A percentile compares a stretch with the other conserved stretches of the same genome.
Evolutionary conservation across 2,113 vertebrate genomes (phyloP).

Genomic region (Bujurquina vittata): DNA sequence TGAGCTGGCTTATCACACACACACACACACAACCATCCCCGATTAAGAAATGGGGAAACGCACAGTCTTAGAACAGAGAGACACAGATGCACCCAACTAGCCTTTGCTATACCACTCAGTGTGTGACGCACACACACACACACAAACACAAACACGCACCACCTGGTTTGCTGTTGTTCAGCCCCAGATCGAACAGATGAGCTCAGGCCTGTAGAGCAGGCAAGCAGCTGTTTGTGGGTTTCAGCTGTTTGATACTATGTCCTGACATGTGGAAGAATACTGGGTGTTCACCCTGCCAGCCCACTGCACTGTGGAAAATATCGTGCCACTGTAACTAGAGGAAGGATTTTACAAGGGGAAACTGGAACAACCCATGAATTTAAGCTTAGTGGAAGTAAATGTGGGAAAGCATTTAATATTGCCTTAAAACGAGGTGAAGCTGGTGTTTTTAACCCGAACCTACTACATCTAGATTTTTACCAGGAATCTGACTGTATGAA

Average conservation of each 20-base stretch:
- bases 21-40: background rate
- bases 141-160: background rate
- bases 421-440: background rate
- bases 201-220: constrained; percentile 65
- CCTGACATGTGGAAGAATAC: constrained; percentile 49
- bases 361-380: constrained; percentile 14
- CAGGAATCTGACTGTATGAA: background rate
- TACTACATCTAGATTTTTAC: background rate
- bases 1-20: constrained; percentile 49
- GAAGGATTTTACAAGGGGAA: constrained; percentile 15
- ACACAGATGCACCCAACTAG: constrained; percentile 14
- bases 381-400: constrained; percentile 17
- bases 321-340: background rate
- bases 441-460: background rate
- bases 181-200: constrained; percentile 60
- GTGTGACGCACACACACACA: constrained; percentile 1
- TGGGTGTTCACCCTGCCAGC: constrained; percentile 32
- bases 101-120: constrained; percentile 30
- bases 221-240: constrained; percentile 68
- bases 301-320: constrained; percentile 7
- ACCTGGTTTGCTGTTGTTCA: constrained; percentile 58
- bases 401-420: background rate
- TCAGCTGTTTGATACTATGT: constrained; percentile 55
- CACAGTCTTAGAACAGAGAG: background rate
- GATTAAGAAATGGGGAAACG: constrained; percentile 1